Conservation (phyloP, 2,113 vertebrate genomes). For the Apteryx mantelli region DNA sequence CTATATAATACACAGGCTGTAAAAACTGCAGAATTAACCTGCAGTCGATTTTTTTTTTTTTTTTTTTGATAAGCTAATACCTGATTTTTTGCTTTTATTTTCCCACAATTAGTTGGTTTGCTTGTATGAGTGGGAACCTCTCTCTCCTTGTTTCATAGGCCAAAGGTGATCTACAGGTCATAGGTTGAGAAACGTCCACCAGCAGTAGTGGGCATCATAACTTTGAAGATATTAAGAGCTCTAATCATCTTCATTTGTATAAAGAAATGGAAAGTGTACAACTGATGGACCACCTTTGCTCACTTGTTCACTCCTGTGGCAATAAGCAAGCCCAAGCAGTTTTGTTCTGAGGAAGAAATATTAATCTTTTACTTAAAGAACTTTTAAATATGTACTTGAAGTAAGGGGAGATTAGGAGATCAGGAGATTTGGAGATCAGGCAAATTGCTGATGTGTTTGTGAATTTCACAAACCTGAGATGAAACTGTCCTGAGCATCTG, state of each 20-base stretch:
- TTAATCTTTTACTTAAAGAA: not conserved
- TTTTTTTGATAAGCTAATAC: not conserved
- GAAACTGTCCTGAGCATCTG: not conserved
- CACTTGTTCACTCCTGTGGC: not conserved
- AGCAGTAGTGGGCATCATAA: not conserved
- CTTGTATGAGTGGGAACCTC: not conserved
- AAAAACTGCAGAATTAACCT: not conserved
- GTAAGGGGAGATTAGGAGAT: not conserved
- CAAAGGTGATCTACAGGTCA: not conserved
- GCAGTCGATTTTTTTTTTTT: not conserved
- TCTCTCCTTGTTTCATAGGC: not conserved
- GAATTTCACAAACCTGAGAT: not conserved
- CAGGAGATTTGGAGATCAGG: not conserved
- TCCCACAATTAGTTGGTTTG: not conserved
- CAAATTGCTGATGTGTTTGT: not conserved
- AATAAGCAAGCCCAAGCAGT: not conserved
- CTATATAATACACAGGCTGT: not conserved
- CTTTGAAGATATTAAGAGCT: not conserved
- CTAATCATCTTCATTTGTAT: not conserved
- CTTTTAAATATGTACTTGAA: not conserved
- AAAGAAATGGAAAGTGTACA: not conserved
- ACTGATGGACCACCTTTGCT: not conserved
- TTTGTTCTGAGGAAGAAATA: not conserved
- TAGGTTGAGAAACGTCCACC: not conserved
- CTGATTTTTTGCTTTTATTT: not conserved